A percentile compares a stretch with the other conserved stretches of the same genome.
Evolutionary conservation across 2,113 vertebrate species (phyloP).

Genomic region (Actinemys pallida): DNA sequence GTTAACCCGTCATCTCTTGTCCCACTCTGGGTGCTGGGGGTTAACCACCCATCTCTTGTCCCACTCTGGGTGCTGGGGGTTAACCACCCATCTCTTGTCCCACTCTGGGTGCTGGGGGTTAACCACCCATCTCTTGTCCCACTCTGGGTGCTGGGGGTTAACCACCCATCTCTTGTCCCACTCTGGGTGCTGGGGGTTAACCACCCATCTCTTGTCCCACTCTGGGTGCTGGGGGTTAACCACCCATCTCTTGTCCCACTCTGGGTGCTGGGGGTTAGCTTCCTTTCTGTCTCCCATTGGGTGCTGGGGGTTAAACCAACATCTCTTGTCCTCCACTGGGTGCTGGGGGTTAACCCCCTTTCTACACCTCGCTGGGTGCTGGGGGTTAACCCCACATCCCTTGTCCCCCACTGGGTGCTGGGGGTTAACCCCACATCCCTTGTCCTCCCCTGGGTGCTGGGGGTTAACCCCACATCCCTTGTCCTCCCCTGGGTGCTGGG

Average conservation of each 20-base stretch:
- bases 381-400: not conserved
- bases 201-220: not conserved
- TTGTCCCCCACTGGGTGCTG: no score
- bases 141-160: conserved; percentile 2
- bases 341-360: not conserved
- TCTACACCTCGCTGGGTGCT: not conserved
- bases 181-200: not conserved
- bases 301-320: not conserved
- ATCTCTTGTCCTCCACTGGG: not conserved
- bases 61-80: not conserved
- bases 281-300: not conserved
- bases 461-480: not conserved
- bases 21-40: not conserved
- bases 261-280: not conserved
- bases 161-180: not conserved
- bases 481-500: not conserved
- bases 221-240: not conserved
- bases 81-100: not conserved
- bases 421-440: no score
- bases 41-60: not conserved
- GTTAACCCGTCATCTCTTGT: not conserved
- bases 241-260: not conserved
- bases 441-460: conserved; percentile 29
- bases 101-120: not conserved
- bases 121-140: no score